Conservation (phyloP, 2,113 vertebrate genomes). For the Spermophilus dauricus region DNA sequence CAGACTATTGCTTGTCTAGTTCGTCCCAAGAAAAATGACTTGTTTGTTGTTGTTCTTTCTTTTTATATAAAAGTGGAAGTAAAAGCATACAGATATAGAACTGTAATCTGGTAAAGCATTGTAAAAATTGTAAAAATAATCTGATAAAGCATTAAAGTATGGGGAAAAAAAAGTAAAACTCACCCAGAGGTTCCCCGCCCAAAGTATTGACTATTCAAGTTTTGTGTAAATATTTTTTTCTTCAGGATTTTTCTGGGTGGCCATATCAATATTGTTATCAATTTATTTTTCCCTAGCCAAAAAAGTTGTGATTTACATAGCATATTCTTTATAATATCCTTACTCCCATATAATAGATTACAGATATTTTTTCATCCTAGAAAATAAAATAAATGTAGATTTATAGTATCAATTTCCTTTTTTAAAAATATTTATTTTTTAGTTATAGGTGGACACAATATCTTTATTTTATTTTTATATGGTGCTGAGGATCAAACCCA, state of each 20-base stretch:
- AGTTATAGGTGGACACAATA: too few relatives aligned
- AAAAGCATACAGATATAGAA: conserved; percentile 27
- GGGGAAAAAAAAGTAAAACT: conserved; percentile 11
- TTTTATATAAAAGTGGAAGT: conserved; percentile 18
- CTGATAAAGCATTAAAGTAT: not conserved
- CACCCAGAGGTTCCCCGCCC: not conserved
- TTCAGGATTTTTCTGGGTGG: not conserved
- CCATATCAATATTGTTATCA: not conserved
- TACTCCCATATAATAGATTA: not conserved
- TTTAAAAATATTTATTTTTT: too few relatives aligned
- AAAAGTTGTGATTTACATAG: not conserved
- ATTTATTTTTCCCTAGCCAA: not conserved
- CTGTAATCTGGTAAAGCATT: not conserved
- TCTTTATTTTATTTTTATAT: too few relatives aligned
- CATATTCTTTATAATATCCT: not conserved
- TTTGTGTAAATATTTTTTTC: not conserved
- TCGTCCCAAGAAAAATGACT: conserved; percentile 28
- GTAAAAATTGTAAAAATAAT: conserved; percentile 41
- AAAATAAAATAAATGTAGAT: conserved; percentile 54
- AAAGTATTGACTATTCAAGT: not conserved
- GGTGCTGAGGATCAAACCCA: too few relatives aligned
- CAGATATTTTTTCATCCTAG: not conserved
- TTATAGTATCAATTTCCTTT: conserved; percentile 14
- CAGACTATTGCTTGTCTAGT: conserved; percentile 53
- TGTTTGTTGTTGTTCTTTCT: conserved; percentile 42